Evolutionary conservation across 1,140 invertebrate genomes (phyloP).

Genomic region (Zaprionus nigranus): DNA sequence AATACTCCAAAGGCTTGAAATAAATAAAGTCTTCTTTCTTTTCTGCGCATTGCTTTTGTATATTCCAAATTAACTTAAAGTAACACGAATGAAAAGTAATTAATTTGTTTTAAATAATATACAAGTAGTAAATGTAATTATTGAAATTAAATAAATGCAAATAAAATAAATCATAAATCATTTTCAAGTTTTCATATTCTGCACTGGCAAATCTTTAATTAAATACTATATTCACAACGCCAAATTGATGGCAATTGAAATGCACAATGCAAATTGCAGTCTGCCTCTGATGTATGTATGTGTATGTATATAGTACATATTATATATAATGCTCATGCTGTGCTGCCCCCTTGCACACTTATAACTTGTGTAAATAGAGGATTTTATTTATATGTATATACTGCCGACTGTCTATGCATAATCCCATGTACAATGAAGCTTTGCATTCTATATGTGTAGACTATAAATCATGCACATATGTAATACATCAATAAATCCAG

Average conservation of each 20-base stretch:
- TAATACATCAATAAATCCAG: conserved; percentile 36
- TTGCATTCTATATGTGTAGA: conserved; percentile 41
- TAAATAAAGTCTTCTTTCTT: too few species aligned
- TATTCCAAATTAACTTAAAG: too few species aligned
- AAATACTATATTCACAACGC: not conserved
- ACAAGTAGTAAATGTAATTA: too few species aligned
- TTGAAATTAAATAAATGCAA: too few species aligned
- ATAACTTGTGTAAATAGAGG: not conserved
- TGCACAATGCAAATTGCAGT: not conserved
- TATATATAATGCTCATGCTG: not conserved
- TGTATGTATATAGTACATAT: too few species aligned
- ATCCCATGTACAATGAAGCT: conserved; percentile 24
- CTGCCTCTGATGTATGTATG: not conserved
- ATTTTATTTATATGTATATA: not conserved
- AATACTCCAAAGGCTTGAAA: too few species aligned
- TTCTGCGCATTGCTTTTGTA: too few species aligned
- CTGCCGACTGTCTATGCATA: conserved; percentile 16
- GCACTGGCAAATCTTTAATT: not conserved
- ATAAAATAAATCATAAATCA: not conserved
- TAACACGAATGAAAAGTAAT: too few species aligned
- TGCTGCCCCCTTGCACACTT: not conserved
- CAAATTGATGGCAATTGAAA: not conserved
- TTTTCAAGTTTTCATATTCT: not conserved
- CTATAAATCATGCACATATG: conserved; percentile 48
- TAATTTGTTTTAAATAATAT: too few species aligned